Base-by-base conservation (phyloP, 2,888 invertebrate genomes). In the Cephus pygmeus region DNA sequence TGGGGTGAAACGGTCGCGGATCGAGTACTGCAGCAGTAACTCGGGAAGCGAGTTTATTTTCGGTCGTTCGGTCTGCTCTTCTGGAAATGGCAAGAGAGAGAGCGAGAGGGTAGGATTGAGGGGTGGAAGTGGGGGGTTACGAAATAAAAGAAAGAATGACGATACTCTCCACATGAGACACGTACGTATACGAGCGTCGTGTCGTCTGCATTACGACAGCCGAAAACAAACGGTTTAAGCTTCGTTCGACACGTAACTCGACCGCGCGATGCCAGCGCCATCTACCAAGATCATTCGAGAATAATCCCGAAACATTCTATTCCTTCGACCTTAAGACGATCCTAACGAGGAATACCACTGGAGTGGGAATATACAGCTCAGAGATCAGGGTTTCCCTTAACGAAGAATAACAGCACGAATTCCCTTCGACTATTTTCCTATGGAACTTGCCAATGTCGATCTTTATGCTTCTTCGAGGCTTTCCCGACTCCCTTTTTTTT, bases 1-100 rank as follows among this genome's bases (percentile, higher is more conserved):
- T 85, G 85, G 82, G 76, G 76, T 78, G 84, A 79, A 85, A 84
- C 84, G 82, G 81, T 80, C 83, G 79, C 83, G 84, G 79, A 79
- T 79, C 79, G 77, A 75, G 75, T 31, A 34, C 69, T 33, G 33
- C 40, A 40, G 34, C 34, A 40, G 31, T 34, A 34, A 75, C 79
- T 75, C 73, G 76, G 71, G 75, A 76, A 79, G 75, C 75, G 76
- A 76, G 77, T 77, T 71, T 75, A 78, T 77, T 36, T 56, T 56
- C 56, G 9, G 56, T 56, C 56, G 23, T 56, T 56, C 56, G 56
- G 23, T 56, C 23, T 56, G 56, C 23, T 56, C 9, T 56, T 56
- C 23, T 56, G 56, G 23, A 23, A 56, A 23, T 23, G 56, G 56
- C 23, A 23, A 56, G 23, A 40, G 40, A 40, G 12, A 40, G 15